Evolutionary conservation across 2,888 invertebrate genomes (phyloP), one percentile per base, ranked within the genome.

Genomic region (Caenorhabditis becei): DNA sequence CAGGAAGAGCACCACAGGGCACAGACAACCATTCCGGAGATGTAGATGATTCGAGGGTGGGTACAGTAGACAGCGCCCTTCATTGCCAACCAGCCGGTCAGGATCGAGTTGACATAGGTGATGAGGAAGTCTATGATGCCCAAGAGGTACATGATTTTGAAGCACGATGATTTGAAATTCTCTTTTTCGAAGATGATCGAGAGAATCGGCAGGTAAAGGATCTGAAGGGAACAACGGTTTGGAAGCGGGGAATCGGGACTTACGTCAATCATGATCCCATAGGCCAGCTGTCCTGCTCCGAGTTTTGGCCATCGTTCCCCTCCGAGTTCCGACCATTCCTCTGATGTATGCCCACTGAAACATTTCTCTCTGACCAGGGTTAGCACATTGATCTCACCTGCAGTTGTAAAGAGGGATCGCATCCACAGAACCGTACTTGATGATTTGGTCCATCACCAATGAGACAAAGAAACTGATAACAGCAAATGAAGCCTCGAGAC

Each of bases 1-100:
- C 83, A 83, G 0, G 82, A 69, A 4, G 70, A 54, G 20, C 79
- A 77, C 83, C 83, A 83, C 5, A 82, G 66, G 18, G 70, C 83
- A 54, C 66, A 72, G 8, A 65, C 79, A 14, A 79, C 16, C 59
- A 65, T 66, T 61, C 79, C 79, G 5, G 66, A 62, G 35, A 79
- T 61, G 61, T 79, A 79, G 23, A 71, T 79, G 32, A 79, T 53
- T n/a, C 67, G 44, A 4, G 79, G 79, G 32, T 79, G 71, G 5
- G 71, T 62, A 53, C 79, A 79, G 67, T 65, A 79, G 2, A 79
- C 66, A 14, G 79, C 71, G 14, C 79, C 79, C 24, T 79, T 65
- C 61, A 79, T 79, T 1, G 67, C 65, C 11, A 79, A 44, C 56
- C 62, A 72, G 53, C 79, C 79, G 20, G 72, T 77, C 2, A 67